phyloP scores from a whole-genome alignment of 2,888 invertebrate genomes.

The Ophion slaviceki region DNA sequence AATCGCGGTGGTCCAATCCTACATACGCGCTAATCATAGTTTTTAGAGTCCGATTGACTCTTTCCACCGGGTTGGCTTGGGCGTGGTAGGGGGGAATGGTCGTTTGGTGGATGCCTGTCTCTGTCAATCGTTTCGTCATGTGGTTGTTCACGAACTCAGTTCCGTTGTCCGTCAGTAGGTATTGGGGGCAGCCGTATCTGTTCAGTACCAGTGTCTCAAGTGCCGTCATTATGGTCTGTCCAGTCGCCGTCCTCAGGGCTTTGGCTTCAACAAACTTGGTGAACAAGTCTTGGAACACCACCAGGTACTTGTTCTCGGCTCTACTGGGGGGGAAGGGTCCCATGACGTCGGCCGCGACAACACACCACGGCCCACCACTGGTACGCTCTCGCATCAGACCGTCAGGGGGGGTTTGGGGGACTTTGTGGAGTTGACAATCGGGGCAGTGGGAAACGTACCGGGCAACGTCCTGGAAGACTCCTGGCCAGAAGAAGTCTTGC shows the following conservation, averaged over 20 bases:
- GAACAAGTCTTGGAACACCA: constrained; percentile 68
- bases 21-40: not conserved
- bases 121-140: not conserved
- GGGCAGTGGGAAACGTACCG: constrained; percentile 11
- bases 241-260: not conserved
- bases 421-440: too few species aligned
- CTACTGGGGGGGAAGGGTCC: constrained; percentile 61
- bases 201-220: constrained; percentile 1
- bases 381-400: constrained; percentile 4
- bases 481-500: constrained; percentile 11
- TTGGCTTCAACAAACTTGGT: constrained; percentile 53
- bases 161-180: not conserved
- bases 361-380: not conserved
- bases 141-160: too few species aligned
- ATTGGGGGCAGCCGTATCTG: not conserved
- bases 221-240: constrained; percentile 4
- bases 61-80: constrained; percentile 15
- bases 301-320: constrained; percentile 49
- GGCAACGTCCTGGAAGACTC: constrained; percentile 4
- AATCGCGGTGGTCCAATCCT: too few species aligned
- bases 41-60: not conserved
- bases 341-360: constrained; percentile 59
- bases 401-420: too few species aligned
- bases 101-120: not conserved
- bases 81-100: constrained; percentile 13